Evolutionary conservation across 2,797 vertebrate genomes (phyloP).

Genomic region (Sebastiscus albofasciatus): DNA sequence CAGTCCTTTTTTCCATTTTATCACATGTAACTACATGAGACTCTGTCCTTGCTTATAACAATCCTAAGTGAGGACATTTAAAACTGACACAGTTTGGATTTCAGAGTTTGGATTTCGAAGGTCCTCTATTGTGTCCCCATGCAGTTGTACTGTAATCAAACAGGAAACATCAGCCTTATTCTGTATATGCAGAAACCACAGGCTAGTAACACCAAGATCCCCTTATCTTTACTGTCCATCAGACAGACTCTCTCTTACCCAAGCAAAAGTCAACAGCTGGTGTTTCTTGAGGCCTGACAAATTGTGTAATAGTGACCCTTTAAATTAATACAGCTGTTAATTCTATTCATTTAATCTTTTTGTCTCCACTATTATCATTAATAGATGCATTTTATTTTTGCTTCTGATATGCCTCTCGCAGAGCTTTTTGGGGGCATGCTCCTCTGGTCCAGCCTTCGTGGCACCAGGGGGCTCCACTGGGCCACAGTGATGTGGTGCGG

Average conservation of each 20-base stretch:
- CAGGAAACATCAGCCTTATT: neutral
- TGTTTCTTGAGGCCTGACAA: neutral
- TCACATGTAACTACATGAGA: neutral
- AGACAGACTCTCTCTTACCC: neutral
- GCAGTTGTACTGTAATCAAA: conserved; percentile 15
- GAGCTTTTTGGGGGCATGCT: neutral
- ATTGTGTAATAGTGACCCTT: neutral
- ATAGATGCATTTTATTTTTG: neutral
- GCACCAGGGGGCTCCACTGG: conserved; percentile 50
- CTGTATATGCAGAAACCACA: neutral
- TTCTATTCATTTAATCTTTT: neutral
- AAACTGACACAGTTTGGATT: conserved; percentile 10
- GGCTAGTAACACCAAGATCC: neutral
- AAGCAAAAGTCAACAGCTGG: neutral
- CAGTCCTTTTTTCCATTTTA: neutral
- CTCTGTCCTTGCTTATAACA: neutral
- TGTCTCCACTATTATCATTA: neutral
- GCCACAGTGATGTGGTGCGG: neutral
- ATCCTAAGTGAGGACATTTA: conserved; percentile 3
- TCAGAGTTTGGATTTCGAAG: conserved; percentile 20
- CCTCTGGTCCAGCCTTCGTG: neutral
- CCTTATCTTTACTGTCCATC: neutral
- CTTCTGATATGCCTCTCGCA: neutral
- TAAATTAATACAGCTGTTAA: neutral
- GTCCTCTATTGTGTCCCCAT: neutral